These are phyloP conservation scores for Struthio camelus DNA, from an alignment of 2,113 vertebrate species.

Conservation along the genomic window DNA sequence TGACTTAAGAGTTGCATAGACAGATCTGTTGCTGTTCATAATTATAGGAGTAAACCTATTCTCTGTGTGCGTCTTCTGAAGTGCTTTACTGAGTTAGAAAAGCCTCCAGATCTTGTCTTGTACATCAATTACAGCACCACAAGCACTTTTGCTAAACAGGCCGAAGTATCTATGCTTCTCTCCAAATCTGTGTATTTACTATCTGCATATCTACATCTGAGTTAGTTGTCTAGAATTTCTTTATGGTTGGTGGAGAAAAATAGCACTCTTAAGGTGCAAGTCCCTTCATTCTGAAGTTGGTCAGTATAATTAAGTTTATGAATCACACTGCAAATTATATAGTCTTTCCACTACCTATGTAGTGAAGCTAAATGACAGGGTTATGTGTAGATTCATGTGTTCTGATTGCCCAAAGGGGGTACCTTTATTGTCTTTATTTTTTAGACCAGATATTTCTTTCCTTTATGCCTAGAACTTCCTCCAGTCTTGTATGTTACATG, in stretches of 20 bases:
- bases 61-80: not conserved
- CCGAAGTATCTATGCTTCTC: not conserved
- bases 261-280: not conserved
- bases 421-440: not conserved
- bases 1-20: not conserved
- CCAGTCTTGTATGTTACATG: accelerated
- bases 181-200: not conserved
- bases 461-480: accelerated
- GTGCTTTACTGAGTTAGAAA: not conserved
- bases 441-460: not conserved
- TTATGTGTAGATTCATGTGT: not conserved
- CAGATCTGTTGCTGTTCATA: not conserved
- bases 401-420: not conserved
- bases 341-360: not conserved
- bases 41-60: not conserved
- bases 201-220: not conserved
- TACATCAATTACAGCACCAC: not conserved
- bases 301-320: not conserved
- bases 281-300: not conserved
- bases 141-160: not conserved
- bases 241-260: not conserved
- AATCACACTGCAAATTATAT: not conserved
- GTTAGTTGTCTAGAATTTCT: not conserved
- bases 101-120: not conserved
- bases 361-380: not conserved